phyloP scores from a whole-genome alignment of 2,888 invertebrate species.

The Drosophila meridionalis region DNA sequence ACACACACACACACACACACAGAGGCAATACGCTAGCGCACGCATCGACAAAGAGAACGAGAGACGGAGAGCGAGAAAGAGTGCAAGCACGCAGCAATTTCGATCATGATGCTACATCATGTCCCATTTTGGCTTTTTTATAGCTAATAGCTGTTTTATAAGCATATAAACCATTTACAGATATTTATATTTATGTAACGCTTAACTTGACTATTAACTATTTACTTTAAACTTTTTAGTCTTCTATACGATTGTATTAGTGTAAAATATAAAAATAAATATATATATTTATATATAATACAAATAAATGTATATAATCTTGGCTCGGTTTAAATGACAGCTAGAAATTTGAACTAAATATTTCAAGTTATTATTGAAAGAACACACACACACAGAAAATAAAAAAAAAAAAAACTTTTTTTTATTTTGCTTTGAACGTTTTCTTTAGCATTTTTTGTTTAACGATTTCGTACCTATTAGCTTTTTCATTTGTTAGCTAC shows the following conservation, averaged over 20 bases:
- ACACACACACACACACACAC: slow-evolving; percentile 11
- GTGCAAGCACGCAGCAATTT: slow-evolving; percentile 21
- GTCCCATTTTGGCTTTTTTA: slow-evolving; percentile 2
- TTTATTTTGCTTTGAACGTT: neutral
- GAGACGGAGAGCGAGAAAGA: slow-evolving; percentile 5
- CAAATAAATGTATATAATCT: too few relatives aligned
- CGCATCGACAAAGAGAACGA: slow-evolving; percentile 18
- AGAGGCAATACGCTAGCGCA: slow-evolving; percentile 24
- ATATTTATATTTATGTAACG: too few relatives aligned
- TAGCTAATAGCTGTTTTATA: neutral
- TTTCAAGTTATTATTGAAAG: neutral
- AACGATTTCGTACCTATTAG: neutral
- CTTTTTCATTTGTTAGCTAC: neutral
- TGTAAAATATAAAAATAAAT: too few relatives aligned
- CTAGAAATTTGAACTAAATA: neutral
- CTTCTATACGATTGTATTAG: neutral
- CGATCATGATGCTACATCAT: slow-evolving; percentile 42
- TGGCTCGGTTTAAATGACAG: too few relatives aligned
- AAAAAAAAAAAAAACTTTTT: too few relatives aligned
- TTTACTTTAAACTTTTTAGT: neutral
- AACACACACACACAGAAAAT: neutral
- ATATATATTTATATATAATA: too few relatives aligned
- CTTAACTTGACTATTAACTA: neutral
- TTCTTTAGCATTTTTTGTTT: neutral
- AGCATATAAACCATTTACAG: neutral